phyloP scores from a whole-genome alignment of 2,113 vertebrate species.

The Xenus cinereus region DNA sequence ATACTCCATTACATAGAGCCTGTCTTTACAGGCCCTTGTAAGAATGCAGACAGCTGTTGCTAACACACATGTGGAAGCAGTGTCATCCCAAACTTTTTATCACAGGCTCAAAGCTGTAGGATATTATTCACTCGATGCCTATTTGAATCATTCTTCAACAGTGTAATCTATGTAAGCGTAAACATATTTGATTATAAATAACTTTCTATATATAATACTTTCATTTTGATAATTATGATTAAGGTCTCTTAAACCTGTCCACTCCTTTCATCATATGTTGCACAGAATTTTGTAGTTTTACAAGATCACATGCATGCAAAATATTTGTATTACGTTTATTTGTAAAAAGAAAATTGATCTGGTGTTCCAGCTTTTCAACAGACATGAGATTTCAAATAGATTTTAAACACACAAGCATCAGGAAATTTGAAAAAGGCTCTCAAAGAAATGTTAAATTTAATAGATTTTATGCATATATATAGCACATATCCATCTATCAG shows the following conservation, averaged over 20 bases:
- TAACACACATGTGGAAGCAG: fast-evolving
- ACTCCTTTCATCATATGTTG: background rate
- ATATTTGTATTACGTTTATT: background rate
- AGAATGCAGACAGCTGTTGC: background rate
- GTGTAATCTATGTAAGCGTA: background rate
- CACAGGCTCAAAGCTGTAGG: background rate
- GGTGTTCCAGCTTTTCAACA: background rate
- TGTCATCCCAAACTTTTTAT: background rate
- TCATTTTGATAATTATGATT: background rate
- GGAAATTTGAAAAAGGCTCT: background rate
- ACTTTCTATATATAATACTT: background rate
- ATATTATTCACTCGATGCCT: background rate
- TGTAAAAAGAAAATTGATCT: background rate
- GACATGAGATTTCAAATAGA: background rate
- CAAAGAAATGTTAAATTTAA: background rate
- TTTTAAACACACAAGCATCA: background rate
- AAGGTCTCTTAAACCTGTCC: background rate
- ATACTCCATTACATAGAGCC: background rate
- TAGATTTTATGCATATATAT: background rate
- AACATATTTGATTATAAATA: background rate
- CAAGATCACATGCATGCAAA: background rate
- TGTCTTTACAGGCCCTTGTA: background rate
- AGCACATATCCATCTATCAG: background rate
- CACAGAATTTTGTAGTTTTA: background rate
- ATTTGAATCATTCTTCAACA: background rate